Evolutionary conservation across 2,113 vertebrate species (phyloP), one percentile per base, ranked within the genome.

Genomic region (Bujurquina vittata): DNA sequence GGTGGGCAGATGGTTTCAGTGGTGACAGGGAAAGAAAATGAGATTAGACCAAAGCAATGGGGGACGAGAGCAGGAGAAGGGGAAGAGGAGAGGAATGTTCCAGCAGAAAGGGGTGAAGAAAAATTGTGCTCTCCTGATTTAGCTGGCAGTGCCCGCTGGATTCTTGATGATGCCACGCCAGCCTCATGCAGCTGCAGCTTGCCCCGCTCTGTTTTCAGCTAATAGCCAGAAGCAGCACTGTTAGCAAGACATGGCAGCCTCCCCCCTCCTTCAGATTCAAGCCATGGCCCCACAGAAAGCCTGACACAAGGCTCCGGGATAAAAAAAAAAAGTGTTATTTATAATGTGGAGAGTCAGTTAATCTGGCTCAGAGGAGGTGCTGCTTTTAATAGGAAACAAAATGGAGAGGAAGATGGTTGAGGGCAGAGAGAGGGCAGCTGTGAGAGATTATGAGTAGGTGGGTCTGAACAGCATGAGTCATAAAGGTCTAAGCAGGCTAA

Each of bases 401-500:
- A 93, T 83, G 86, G 83, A 90, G 85, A 84, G 63, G 83, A 81
- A 69, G 76, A 67, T 10, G 82, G 85, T 80, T 73, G 37, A 79
- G 83, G 76, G 56, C 73, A 81, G 40, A 22, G 73, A 87, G 81
- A 84, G 85, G 84, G 63, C 84, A 89, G 75, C 77, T 80, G 84
- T 83, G 75, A 74, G 84, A 81, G 88, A 88, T 84, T 75, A 76
- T 31, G 81, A 86, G 88, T 49, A 83, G 76, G 80, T 84, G 81
- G 81, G 80, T 86, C 72, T 83, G 80, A 84, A 73, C 59, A 61
- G 31, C 33, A 57, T 86, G 87, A 91, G 78, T 90, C 88, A 91
- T 87, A 52, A 81, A 86, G 81, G 83, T 87, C 86, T 84, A 72
- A 86, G 58, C 5, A 73, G 79, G 81, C 54, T 58, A 81, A 86